Conservation (phyloP, 2,797 vertebrate genomes). For the Sebastes matsubarae region DNA sequence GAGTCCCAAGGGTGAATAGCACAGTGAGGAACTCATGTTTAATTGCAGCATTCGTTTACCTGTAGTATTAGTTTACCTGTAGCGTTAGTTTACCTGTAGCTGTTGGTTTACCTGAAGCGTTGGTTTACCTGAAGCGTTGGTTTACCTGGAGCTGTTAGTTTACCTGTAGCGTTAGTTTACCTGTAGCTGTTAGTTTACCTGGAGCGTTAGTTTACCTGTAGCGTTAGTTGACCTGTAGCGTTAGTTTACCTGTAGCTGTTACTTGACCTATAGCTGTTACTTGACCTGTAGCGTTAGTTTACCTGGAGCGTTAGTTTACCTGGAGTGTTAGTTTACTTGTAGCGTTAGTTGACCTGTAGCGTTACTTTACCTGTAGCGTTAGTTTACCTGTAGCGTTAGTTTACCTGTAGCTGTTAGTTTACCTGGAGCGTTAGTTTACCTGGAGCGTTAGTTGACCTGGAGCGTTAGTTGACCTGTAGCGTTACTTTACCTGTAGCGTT, state of each 20-base stretch:
- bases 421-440: neutral
- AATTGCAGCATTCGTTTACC: no score
- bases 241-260: no score
- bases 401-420: neutral
- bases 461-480: neutral
- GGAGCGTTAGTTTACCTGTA: no score
- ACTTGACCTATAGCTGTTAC: fast-evolving
- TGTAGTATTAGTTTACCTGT: neutral
- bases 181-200: no score
- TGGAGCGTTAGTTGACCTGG: neutral
- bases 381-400: no score
- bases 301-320: neutral
- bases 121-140: neutral
- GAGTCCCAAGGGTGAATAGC: no score
- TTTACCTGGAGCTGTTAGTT: no score
- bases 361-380: no score
- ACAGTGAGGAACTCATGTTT: no score
- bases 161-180: no score
- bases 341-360: no score
- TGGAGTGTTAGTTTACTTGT: neutral
- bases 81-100: neutral
- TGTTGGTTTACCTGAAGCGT: neutral
- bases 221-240: no score
- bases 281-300: fast-evolving
- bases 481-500: neutral